phyloP scores from a whole-genome alignment of 2,797 vertebrate species.

The Eospalax fontanierii region DNA sequence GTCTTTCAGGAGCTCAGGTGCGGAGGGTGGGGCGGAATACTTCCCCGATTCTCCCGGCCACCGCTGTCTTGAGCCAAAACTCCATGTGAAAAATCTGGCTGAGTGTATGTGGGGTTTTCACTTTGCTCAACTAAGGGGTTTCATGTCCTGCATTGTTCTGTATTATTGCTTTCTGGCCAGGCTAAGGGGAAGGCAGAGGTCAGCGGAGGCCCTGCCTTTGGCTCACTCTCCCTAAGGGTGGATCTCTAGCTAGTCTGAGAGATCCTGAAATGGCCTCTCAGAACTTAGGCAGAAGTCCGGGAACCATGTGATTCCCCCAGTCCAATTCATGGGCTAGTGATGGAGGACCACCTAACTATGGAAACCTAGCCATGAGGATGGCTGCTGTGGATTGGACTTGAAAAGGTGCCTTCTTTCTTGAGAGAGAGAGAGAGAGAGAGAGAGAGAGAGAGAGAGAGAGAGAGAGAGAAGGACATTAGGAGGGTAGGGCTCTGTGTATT shows the following conservation, averaged over 20 bases:
- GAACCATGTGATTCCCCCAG: neutral
- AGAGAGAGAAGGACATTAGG: neutral
- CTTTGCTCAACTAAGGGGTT: conserved; percentile 38
- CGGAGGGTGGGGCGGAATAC: neutral
- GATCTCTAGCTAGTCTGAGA: neutral
- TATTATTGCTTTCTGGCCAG: neutral
- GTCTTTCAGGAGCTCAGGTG: neutral
- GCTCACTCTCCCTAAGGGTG: conserved; percentile 26
- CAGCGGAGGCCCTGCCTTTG: conserved; percentile 73
- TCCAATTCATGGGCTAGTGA: neutral
- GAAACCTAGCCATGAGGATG: conserved; percentile 38
- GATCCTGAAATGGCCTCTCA: conserved; percentile 66
- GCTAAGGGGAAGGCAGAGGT: conserved; percentile 74
- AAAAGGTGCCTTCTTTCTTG: conserved; percentile 58
- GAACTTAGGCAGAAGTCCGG: neutral
- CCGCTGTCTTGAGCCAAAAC: neutral
- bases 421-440: neutral
- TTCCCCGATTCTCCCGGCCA: neutral
- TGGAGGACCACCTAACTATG: neutral
- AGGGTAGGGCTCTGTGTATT: neutral
- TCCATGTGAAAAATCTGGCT: neutral
- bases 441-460: neutral
- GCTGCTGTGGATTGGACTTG: neutral
- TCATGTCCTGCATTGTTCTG: neutral
- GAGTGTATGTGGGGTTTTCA: neutral